Percentiles rank a stretch among this genome's conserved stretches.
Conservation (phyloP, 2,888 invertebrate species). For the Amiota communis region DNA sequence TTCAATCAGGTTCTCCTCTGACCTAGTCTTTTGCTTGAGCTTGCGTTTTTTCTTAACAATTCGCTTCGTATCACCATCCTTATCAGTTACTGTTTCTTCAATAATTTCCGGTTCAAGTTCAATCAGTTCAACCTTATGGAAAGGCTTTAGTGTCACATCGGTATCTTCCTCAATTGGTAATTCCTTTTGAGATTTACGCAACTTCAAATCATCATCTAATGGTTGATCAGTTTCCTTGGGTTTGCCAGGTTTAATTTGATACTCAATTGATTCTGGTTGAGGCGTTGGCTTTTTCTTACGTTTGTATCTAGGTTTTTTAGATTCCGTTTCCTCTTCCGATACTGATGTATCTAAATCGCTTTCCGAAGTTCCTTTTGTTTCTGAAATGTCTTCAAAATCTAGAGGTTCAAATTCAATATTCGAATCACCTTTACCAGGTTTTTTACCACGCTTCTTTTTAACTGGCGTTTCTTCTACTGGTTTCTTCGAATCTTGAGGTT, state of each 20-base stretch:
- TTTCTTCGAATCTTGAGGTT: conserved; percentile 39
- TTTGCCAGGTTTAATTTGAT: conserved; percentile 69
- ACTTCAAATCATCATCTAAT: conserved; percentile 58
- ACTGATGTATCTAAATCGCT: conserved; percentile 27
- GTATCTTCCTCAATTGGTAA: conserved; percentile 49
- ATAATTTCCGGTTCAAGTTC: conserved; percentile 58
- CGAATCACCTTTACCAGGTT: conserved; percentile 47
- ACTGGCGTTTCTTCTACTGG: conserved; percentile 45
- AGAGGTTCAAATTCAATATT: conserved; percentile 49
- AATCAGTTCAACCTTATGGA: conserved; percentile 57
- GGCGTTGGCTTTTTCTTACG: conserved; percentile 61
- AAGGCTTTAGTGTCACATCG: conserved; percentile 53
- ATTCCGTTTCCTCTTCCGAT: conserved; percentile 34
- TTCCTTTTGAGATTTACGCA: conserved; percentile 58
- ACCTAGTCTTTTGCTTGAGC: conserved; percentile 69
- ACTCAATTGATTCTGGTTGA: conserved; percentile 43
- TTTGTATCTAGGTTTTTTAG: conserved; percentile 68
- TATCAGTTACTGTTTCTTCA: conserved; percentile 56
- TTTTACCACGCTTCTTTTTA: conserved; percentile 55
- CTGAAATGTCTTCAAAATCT: conserved; percentile 39
- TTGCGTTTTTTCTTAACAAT: conserved; percentile 66
- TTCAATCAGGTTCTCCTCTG: conserved; percentile 72
- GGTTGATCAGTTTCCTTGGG: conserved; percentile 56
- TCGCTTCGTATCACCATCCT: conserved; percentile 49
- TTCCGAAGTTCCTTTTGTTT: conserved; percentile 19